Evolutionary conservation across 2,113 vertebrate species (phyloP), one percentile per base, ranked within the genome.

Genomic region (Pterocles gutturalis): DNA sequence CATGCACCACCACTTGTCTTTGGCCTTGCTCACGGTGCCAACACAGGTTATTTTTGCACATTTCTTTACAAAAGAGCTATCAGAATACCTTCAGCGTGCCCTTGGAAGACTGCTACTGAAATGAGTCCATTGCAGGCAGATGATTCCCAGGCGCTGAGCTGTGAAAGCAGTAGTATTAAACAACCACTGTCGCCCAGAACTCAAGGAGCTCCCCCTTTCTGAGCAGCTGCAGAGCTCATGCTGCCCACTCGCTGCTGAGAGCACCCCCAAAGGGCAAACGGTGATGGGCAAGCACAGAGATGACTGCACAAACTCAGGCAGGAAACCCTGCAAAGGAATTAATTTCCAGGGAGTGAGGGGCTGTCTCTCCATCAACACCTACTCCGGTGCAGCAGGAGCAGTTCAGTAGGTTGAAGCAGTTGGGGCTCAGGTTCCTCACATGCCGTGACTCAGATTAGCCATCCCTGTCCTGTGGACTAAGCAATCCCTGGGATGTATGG

Each of bases 291-390:
- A 24, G 29, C 48, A 66, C 2, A 41, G 31, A 71, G 16, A 9
- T 16, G 34, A 62, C 3, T 4, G 11, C 0, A 0, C 10, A 66
- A 78, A 57, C 11, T 33, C 33, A 72, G 7, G 41, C 0, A 71
- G 38, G 26, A 76, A 36, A 46, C 2, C 1, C 15, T 7, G 2
- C 0, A 2, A 65, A 80, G 8, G 31, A 90, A 85, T 24, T 55
- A 2, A 41, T 26, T 41, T 55, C 22, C 57, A 64, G 48, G 36
- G 19, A 41, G 22, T 5, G 2, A 61, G 0, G 4, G 22, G 29
- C 29, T 66, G 7, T 6, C 5, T 45, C n/a, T 54, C 65, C 53
- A 72, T 29, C 86, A 83, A 17, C 38, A 67, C 17, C 22, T 34
- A 22, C 19, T 11, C n/a, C 31, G 51, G 28, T 28, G 41, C 54